Evolutionary conservation across 2,797 vertebrate species (phyloP).

Genomic region (Phaenicophaeus curvirostris): DNA sequence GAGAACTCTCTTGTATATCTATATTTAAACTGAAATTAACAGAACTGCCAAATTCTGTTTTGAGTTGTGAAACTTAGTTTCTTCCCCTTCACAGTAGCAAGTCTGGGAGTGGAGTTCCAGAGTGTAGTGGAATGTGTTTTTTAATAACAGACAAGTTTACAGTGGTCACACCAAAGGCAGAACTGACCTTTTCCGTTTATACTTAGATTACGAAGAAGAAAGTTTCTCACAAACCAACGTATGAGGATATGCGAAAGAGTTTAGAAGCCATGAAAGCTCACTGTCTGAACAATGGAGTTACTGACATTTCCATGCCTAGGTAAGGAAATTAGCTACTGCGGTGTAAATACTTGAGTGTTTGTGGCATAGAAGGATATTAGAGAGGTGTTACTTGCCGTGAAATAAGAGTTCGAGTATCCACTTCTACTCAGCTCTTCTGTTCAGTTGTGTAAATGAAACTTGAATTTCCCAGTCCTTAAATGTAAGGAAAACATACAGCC

Average conservation of each 20-base stretch:
- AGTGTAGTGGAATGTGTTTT: background rate
- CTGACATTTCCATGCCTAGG: slow-evolving; percentile 90
- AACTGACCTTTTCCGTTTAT: background rate
- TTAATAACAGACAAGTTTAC: background rate
- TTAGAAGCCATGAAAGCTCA: slow-evolving; percentile 91
- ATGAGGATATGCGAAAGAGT: slow-evolving; percentile 82
- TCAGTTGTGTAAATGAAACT: background rate
- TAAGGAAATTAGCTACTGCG: slow-evolving; percentile 52
- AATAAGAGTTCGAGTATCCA: background rate
- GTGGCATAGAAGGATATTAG: background rate
- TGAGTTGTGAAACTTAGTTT: background rate
- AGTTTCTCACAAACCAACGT: slow-evolving; percentile 86
- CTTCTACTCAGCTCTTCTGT: background rate
- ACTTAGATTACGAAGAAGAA: slow-evolving; percentile 90
- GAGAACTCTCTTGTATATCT: background rate
- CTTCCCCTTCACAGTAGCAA: background rate
- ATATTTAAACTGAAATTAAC: background rate
- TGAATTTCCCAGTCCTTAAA: background rate
- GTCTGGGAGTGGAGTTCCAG: background rate
- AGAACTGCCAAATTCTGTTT: background rate
- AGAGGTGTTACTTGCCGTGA: background rate
- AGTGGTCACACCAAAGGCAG: background rate
- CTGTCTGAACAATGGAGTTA: slow-evolving; percentile 83
- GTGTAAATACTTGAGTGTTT: background rate
- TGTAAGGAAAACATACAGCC: background rate